These are phyloP conservation scores for Sarcophaga subvicina DNA, from an alignment of 2,888 invertebrate species.

Conservation along the genomic window DNA sequence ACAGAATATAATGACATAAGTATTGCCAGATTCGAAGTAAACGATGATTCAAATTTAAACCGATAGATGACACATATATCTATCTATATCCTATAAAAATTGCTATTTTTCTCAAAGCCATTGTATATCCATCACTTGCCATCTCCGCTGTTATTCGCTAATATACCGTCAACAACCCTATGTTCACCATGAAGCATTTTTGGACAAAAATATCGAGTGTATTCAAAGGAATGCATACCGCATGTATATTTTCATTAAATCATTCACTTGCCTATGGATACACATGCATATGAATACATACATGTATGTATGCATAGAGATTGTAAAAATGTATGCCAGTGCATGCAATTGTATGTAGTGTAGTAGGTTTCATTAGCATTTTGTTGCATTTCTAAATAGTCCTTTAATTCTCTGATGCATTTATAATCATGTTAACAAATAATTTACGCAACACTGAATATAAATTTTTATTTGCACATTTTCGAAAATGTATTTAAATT, in stretches of 20 bases:
- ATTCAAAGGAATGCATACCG: neutral
- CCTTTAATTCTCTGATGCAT: constrained; percentile 55
- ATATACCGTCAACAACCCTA: too few relatives aligned
- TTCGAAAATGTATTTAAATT: constrained; percentile 28
- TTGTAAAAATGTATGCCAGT: neutral
- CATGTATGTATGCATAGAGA: neutral
- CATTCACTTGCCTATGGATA: constrained; percentile 5
- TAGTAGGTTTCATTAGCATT: neutral
- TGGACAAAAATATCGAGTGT: too few relatives aligned
- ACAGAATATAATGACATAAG: too few relatives aligned
- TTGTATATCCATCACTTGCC: too few relatives aligned
- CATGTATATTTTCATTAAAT: constrained; percentile 22
- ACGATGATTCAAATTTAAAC: too few relatives aligned
- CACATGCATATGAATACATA: too few relatives aligned
- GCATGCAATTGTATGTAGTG: neutral
- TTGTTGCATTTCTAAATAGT: constrained; percentile 26
- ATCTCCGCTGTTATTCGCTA: too few relatives aligned
- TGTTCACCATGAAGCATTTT: too few relatives aligned
- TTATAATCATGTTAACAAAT: constrained; percentile 64
- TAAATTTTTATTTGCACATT: constrained; percentile 46
- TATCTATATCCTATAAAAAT: too few relatives aligned
- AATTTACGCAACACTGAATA: constrained; percentile 60
- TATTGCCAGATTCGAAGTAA: too few relatives aligned
- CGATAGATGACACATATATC: too few relatives aligned
- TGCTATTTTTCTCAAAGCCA: too few relatives aligned